Conservation (phyloP, 2,888 invertebrate genomes). For the Mesochorus sp. region DNA sequence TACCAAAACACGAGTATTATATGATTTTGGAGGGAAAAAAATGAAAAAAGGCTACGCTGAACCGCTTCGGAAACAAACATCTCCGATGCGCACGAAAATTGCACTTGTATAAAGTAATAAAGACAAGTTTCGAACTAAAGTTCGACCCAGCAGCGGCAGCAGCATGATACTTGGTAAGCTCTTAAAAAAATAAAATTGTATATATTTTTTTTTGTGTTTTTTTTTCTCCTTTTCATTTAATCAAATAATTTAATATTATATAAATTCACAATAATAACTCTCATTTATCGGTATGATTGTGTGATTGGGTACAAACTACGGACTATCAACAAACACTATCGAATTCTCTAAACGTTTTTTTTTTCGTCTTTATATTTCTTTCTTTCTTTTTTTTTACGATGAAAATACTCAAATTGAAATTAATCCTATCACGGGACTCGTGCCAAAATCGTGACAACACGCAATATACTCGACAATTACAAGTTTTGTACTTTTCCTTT, state of each 20-base stretch:
- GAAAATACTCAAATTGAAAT: constrained; percentile 48
- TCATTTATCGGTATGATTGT: constrained; percentile 61
- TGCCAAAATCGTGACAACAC: constrained; percentile 34
- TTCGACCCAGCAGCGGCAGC: constrained; percentile 29
- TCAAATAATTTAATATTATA: constrained; percentile 69
- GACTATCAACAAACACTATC: constrained; percentile 59
- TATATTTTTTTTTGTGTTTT: constrained; percentile 52
- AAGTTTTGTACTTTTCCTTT: constrained; percentile 36
- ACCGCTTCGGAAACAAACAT: not conserved
- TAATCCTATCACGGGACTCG: constrained; percentile 38
- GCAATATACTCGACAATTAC: constrained; percentile 49
- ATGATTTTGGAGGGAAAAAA: no score
- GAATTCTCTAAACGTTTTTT: constrained; percentile 48
- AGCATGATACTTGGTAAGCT: constrained; percentile 65
- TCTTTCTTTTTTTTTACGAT: constrained; percentile 2
- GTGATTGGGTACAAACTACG: constrained; percentile 56
- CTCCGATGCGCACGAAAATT: constrained; percentile 2
- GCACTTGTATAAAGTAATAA: constrained; percentile 50
- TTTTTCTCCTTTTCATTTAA: constrained; percentile 34
- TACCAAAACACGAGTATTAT: no score
- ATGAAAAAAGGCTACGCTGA: not conserved
- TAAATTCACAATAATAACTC: constrained; percentile 64
- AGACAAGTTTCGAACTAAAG: constrained; percentile 34
- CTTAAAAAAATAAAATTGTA: constrained; percentile 74
- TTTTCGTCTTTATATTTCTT: not conserved